Base-by-base conservation (phyloP, 1,140 invertebrate genomes). In the Chironomus striatipennis region DNA sequence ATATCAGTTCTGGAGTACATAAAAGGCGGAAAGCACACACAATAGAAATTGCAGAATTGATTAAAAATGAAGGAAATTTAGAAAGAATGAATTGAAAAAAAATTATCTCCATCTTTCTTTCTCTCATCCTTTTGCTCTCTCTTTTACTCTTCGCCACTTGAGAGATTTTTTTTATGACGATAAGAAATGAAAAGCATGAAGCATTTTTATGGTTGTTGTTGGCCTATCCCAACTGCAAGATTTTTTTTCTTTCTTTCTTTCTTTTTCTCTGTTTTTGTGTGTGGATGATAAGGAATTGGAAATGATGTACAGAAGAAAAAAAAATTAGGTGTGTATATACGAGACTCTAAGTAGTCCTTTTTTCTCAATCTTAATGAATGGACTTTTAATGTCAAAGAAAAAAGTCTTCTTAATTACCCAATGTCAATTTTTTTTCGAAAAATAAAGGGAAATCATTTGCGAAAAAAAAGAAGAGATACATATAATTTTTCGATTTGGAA, bases 41-140 rank as follows among this genome's bases (percentile, higher is more conserved):
- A 57, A 57, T n/a, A 57, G 47, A 57, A 57, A 57, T 57, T 57
- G 47, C 47, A 57, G 47, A 57, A 57, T 57, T 57, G 47, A 57
- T 57, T n/a, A 57, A 15, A 47, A 57, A 57, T 57, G 24, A 34
- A 34, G 24, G 24, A 34, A 34, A 34, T 34, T 34, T 34, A 34
- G 24, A 5, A 34, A 34, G 24, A 34, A n/a, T n/a, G n/a, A 34
- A 34, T 34, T 34, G 1, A 34, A 5, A 5, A 34, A 34, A 5
- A 34, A 34, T 34, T 34, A 34, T 34, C 24, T 34, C 24, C 24
- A 34, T 34, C 5, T 34, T 34, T 34, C 1, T 34, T 34, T 5
- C 24, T 34, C 24, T 34, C 24, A n/a, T n/a, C n/a, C n/a, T n/a
- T n/a, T n/a, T n/a, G n/a, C n/a, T n/a, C n/a, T n/a, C n/a, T n/a